phyloP scores from a whole-genome alignment of 2,797 vertebrate genomes.

The Paedocypris micromegethes region DNA sequence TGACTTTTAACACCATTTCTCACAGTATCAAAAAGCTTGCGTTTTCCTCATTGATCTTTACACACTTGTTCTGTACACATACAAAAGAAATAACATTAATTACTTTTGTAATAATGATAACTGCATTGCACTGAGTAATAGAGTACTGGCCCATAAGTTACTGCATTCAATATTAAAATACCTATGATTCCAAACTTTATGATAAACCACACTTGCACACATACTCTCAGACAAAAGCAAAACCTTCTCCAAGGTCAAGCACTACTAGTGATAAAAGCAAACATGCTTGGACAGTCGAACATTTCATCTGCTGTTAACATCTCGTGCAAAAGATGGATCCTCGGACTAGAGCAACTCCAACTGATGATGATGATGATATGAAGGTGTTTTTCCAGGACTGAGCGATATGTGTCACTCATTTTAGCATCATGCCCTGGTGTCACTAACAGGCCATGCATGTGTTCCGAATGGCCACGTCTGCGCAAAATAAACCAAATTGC shows the following conservation, averaged over 20 bases:
- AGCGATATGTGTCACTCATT: neutral
- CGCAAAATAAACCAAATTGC: constrained; percentile 7
- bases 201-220: constrained; percentile 48
- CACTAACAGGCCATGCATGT: constrained; percentile 30
- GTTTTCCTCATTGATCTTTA: constrained; percentile 73
- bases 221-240: constrained; percentile 46
- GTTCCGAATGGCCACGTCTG: constrained; percentile 28
- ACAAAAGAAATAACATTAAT: constrained; percentile 72
- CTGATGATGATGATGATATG: constrained; percentile 13
- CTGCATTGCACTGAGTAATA: constrained; percentile 82
- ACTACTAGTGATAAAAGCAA: constrained; percentile 41
- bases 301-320: neutral
- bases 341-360: constrained; percentile 1
- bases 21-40: constrained; percentile 77
- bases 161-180: constrained; percentile 77
- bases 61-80: constrained; percentile 80
- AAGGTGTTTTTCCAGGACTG: constrained; percentile 10
- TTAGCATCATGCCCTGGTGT: neutral
- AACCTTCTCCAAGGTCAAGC: constrained; percentile 10
- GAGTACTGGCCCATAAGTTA: constrained; percentile 79
- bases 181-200: constrained; percentile 57
- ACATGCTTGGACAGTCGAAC: constrained; percentile 37
- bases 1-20: constrained; percentile 75
- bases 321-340: neutral
- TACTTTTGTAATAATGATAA: constrained; percentile 72